These are phyloP conservation scores for Notarius lentiginosus DNA, from an alignment of 2,113 vertebrate genomes.

Conservation along the genomic window DNA sequence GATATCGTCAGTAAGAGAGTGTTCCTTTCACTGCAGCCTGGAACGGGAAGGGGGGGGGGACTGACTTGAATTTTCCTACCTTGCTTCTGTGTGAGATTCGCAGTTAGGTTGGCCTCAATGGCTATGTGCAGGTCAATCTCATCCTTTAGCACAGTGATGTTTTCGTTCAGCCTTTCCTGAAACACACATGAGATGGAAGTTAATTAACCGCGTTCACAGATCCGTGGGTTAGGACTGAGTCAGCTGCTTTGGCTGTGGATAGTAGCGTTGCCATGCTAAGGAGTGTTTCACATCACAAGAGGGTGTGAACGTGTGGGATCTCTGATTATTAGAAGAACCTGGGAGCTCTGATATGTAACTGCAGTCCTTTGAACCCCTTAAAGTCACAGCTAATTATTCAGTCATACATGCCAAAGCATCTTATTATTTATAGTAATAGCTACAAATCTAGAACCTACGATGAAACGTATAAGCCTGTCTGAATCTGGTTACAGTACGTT, in stretches of 20 bases:
- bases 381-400: background rate
- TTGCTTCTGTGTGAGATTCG: slow-evolving; percentile 52
- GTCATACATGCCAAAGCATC: background rate
- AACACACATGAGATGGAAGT: slow-evolving; percentile 10
- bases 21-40: slow-evolving; percentile 63
- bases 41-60: slow-evolving; percentile 24
- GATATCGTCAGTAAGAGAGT: slow-evolving; percentile 60
- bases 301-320: slow-evolving; percentile 34
- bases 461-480: background rate
- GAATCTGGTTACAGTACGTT: background rate
- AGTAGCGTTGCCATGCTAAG: slow-evolving; percentile 32
- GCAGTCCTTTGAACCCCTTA: background rate
- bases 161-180: slow-evolving; percentile 60
- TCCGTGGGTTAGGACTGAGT: slow-evolving; percentile 13
- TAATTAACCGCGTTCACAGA: background rate
- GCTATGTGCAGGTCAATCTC: slow-evolving; percentile 52
- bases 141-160: slow-evolving; percentile 61
- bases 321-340: slow-evolving; percentile 5
- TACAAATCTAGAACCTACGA: background rate
- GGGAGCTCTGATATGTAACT: slow-evolving; percentile 5
- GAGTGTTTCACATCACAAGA: slow-evolving; percentile 46
- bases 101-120: slow-evolving; percentile 62
- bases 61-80: slow-evolving; percentile 70
- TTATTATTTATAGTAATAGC: background rate
- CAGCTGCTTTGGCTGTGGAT: background rate